Evolutionary conservation across 1,140 invertebrate genomes (phyloP), one percentile per base, ranked within the genome.

Genomic region (Drosophila navojoa): DNA sequence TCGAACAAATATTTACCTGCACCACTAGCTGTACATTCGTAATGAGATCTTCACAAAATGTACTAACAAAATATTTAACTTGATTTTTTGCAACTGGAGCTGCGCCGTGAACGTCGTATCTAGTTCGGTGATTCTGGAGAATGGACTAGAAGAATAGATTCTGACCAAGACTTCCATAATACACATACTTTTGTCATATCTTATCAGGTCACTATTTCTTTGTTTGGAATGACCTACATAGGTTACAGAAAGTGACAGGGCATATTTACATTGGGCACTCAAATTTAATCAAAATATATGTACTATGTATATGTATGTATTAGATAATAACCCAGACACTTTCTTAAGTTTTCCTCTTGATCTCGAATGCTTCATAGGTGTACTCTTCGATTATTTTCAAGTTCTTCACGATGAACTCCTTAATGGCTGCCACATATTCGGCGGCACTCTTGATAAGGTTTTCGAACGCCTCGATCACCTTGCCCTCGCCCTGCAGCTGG

Each of bases 361-460:
- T 32, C 27, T 74, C 82, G 4, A 87, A 87, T 1, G 54, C 27
- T 13, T 82, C 19, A 22, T 64, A 87, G 13, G 84, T 77, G 16
- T 75, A 89, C 0, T 77, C 58, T 22, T 60, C 2, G 9, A 87
- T 84, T 6, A 7, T 13, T 44, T 77, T 80, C 9, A 87, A 9
- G n/a, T 87, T 87, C 7, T 61, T 71, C 3, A 87, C 71, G n/a
- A 75, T 13, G 29, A 87, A 84, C 60, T 84, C 77, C 63, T 80
- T 84, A 27, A 87, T 45, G 53, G 79, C 79, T 1, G 70, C 53
- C 44, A 89, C 61, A 29, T 75, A 87, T n/a, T 84, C 84, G 5
- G 22, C 52, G 6, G 84, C 84, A 6, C 66, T 40, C 19, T 52
- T 10, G 5, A 87, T 50, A 0, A 89, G 13, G n/a, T 77, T 44